Percentiles rank a stretch among this genome's conserved stretches.
These are phyloP conservation scores for Tenebrosternarchus preto DNA, from an alignment of 2,113 vertebrate species.

Conservation along the genomic window DNA sequence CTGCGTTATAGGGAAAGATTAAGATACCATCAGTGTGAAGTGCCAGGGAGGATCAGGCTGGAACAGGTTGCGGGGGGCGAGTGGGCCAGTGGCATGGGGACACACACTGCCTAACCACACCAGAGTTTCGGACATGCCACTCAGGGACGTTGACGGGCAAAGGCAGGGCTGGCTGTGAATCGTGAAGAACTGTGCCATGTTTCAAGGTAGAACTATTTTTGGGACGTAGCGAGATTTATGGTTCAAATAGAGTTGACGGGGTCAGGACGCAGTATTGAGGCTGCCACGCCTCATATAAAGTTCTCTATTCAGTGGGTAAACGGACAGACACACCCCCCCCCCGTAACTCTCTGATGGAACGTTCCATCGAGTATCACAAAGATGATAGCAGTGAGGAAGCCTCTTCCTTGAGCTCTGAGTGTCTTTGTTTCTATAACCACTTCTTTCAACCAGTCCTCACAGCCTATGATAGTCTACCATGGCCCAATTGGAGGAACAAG, in stretches of 20 bases:
- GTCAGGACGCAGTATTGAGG: neutral
- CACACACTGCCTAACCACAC: slow-evolving; percentile 40
- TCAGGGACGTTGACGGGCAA: slow-evolving; percentile 20
- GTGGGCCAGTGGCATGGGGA: slow-evolving; percentile 31
- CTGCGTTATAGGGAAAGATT: slow-evolving; percentile 55
- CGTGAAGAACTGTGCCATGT: slow-evolving; percentile 4
- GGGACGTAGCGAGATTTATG: neutral
- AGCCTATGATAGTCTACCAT: slow-evolving; percentile 19
- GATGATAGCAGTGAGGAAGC: neutral
- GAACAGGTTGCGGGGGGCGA: slow-evolving; percentile 48
- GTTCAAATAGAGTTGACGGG: neutral
- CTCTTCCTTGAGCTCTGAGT: slow-evolving; percentile 25
- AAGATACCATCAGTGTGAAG: slow-evolving; percentile 59
- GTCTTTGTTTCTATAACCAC: slow-evolving; percentile 20
- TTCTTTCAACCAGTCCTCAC: slow-evolving; percentile 26
- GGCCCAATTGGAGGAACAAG: slow-evolving; percentile 34
- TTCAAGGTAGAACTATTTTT: slow-evolving; percentile 34
- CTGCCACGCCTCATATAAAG: neutral
- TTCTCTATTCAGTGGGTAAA: no score
- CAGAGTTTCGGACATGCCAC: slow-evolving; percentile 44
- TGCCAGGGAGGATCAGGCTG: slow-evolving; percentile 60
- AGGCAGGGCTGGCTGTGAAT: slow-evolving; percentile 15
- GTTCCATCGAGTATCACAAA: neutral
- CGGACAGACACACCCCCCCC: no score
- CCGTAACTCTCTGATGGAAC: neutral